Percentiles rank a stretch among this genome's conserved stretches.
Evolutionary conservation across 1,140 invertebrate species (phyloP).

Genomic region (Lepidurus packardi): DNA sequence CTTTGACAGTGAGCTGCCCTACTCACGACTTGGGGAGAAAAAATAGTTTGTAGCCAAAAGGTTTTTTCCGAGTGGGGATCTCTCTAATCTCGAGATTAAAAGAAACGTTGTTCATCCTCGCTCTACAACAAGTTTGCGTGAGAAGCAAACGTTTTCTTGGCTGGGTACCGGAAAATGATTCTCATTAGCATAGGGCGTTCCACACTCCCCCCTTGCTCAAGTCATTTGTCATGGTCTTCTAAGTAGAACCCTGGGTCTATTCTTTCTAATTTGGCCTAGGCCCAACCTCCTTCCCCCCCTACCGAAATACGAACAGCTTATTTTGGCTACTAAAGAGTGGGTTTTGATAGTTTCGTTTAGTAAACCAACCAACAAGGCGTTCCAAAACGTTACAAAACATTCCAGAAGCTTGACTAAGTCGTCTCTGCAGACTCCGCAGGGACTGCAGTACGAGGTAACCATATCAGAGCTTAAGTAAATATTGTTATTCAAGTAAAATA

Average conservation of each 20-base stretch:
- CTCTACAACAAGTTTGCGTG: conserved; percentile 8
- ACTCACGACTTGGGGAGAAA: neutral
- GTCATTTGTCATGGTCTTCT: conserved; percentile 19
- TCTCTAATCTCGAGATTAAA: neutral
- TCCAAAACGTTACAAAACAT: too few species aligned
- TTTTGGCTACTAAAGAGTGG: neutral
- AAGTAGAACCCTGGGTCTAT: neutral
- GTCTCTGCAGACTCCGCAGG: too few species aligned
- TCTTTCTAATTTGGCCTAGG: neutral
- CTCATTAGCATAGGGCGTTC: conserved; percentile 18
- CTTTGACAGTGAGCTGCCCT: neutral
- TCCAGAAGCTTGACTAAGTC: too few species aligned
- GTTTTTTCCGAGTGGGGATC: neutral
- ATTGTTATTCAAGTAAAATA: too few species aligned
- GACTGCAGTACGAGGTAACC: too few species aligned
- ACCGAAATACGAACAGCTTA: neutral
- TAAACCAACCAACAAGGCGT: too few species aligned
- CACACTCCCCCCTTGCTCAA: conserved; percentile 6
- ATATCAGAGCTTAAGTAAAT: too few species aligned
- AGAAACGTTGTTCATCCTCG: neutral
- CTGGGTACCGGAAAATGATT: conserved; percentile 21
- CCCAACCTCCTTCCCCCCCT: neutral
- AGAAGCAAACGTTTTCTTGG: conserved; percentile 22
- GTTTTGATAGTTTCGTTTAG: neutral
- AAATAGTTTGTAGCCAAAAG: neutral